Conservation (phyloP, 92 coral and sea anemone genomes). For the Virgularia gustaviana region DNA sequence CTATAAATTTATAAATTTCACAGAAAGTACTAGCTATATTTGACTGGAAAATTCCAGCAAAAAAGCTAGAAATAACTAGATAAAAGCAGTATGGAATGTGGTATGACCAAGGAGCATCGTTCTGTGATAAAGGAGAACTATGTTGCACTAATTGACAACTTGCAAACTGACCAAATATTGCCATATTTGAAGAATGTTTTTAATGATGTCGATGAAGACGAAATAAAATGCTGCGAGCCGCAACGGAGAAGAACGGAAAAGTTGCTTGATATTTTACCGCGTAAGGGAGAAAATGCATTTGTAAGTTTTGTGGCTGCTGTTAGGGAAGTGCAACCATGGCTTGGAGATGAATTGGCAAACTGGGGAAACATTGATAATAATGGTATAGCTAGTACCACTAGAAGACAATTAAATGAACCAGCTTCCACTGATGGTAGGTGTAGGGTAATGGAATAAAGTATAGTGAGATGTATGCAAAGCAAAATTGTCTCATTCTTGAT, state of each 20-base stretch:
- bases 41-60: neutral
- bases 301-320: conserved; percentile 52
- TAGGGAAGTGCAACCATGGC: conserved; percentile 31
- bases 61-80: neutral
- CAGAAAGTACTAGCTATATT: neutral
- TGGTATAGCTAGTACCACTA: no score
- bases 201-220: conserved; percentile 50
- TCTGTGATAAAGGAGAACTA: conserved; percentile 50
- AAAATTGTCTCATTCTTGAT: neutral
- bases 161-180: conserved; percentile 57
- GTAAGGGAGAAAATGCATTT: conserved; percentile 53
- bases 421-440: neutral
- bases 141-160: conserved; percentile 40
- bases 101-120: conserved; percentile 55
- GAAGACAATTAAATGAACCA: neutral
- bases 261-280: conserved; percentile 54
- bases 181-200: conserved; percentile 42
- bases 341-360: conserved; percentile 28
- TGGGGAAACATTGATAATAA: no score
- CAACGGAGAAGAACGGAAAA: conserved; percentile 32
- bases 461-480: no score
- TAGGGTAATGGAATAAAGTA: no score
- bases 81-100: no score
- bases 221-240: conserved; percentile 43
- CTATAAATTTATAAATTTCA: no score